phyloP scores from a whole-genome alignment of 2,113 vertebrate species.

The Romanogobio albipinnatus region DNA sequence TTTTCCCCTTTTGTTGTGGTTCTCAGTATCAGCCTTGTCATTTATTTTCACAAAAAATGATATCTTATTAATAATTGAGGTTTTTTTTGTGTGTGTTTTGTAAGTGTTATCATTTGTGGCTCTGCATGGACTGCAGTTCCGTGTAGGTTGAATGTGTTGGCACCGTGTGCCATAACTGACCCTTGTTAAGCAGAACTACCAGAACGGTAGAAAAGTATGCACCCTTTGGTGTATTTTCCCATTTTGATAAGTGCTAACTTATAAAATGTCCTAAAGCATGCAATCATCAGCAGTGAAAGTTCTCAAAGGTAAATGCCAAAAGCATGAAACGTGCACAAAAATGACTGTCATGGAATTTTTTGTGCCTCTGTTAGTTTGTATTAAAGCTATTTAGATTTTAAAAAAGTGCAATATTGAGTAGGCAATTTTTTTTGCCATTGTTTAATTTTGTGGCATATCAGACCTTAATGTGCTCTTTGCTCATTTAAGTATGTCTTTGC shows the following conservation, averaged over 20 bases:
- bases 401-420: slow-evolving; percentile 1
- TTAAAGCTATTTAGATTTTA: neutral
- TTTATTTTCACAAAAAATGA: neutral
- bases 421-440: slow-evolving; percentile 27
- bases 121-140: slow-evolving; percentile 1
- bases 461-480: neutral
- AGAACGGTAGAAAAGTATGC: slow-evolving; percentile 43
- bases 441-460: neutral
- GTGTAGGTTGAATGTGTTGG: slow-evolving; percentile 58
- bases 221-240: slow-evolving; percentile 48
- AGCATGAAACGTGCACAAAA: neutral
- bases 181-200: slow-evolving; percentile 17
- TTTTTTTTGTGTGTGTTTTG: neutral
- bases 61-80: neutral
- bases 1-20: slow-evolving; percentile 7
- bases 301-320: slow-evolving; percentile 22
- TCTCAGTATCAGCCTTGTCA: neutral
- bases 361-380: neutral
- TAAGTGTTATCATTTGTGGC: slow-evolving; percentile 19
- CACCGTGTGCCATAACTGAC: slow-evolving; percentile 51
- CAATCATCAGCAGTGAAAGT: neutral
- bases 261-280: neutral
- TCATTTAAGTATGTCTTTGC: neutral
- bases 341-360: neutral
- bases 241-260: slow-evolving; percentile 11